These are phyloP conservation scores for Caenorhabditis parvicauda DNA, from an alignment of 2,888 invertebrate genomes.

Conservation along the genomic window DNA sequence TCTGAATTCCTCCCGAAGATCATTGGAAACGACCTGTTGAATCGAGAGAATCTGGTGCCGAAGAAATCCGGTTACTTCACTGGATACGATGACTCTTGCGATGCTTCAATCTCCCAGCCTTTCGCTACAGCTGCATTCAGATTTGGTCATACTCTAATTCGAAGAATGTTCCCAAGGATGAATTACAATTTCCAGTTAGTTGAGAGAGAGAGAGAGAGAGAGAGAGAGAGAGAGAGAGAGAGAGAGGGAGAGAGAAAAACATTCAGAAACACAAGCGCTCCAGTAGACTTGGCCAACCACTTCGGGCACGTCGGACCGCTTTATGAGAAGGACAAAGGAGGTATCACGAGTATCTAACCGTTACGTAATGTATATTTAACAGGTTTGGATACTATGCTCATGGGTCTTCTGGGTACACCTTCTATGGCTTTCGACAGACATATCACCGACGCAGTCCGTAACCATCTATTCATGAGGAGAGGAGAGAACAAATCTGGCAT, in stretches of 20 bases:
- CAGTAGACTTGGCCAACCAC: conserved; percentile 56
- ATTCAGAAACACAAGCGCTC: conserved; percentile 48
- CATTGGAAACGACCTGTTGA: conserved; percentile 72
- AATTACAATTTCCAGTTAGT: conserved; percentile 45
- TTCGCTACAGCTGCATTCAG: conserved; percentile 78
- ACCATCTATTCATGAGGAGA: conserved; percentile 85
- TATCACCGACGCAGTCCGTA: conserved; percentile 58
- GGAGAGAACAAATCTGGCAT: conserved; percentile 86
- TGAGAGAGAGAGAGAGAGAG: neutral
- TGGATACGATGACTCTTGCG: conserved; percentile 71
- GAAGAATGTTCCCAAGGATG: conserved; percentile 74
- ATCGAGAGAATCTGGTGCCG: conserved; percentile 73
- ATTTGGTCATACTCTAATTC: conserved; percentile 74
- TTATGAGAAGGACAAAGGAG: conserved; percentile 53
- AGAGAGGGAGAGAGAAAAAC: neutral
- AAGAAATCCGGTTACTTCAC: conserved; percentile 67
- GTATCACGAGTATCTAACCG: too few species aligned
- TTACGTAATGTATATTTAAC: conserved; percentile 7
- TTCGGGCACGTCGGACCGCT: conserved; percentile 59
- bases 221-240: too few species aligned
- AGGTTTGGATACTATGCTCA: conserved; percentile 59
- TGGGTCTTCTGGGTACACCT: conserved; percentile 62
- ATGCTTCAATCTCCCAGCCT: conserved; percentile 79
- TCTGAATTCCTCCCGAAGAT: conserved; percentile 75
- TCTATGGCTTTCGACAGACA: conserved; percentile 62